Base-by-base conservation (phyloP, 1,140 invertebrate genomes). In the Mycetomoellerius zeteki region DNA sequence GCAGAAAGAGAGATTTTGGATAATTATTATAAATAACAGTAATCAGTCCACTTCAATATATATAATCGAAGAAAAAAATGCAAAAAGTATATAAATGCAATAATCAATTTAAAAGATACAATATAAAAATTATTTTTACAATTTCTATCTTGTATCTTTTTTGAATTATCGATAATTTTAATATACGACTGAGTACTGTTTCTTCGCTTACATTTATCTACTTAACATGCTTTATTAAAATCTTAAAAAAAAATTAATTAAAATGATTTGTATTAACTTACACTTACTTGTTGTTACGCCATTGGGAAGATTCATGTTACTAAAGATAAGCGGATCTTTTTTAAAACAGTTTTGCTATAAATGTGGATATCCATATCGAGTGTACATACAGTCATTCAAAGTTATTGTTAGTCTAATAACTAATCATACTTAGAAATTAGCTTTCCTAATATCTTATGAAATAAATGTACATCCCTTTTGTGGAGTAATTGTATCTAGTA, bases 241-340 rank as follows among this genome's bases (percentile, higher is more conserved):
- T 47, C 54, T 60, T 62, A 60, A n/a, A 54, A n/a, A 82, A 75
- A 47, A 73, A 50, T 62, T 60, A 47, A 62, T 73, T 5, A 52
- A 60, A 60, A 71, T 75, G 19, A 82, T 21, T 73, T 37, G 30
- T 50, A 73, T 75, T 52, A 84, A 75, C 54, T 73, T 69, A 81
- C 62, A 69, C 78, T 81, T 73, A 75, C 80, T 84, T 52, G 80
- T 62, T 16, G 37, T 56, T 12, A 33, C 37, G 54, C 37, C 54
- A 24, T 84, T 84, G 56, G 43, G 54, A 60, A 73, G 69, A 62
- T 73, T 82, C 67, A 27, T 52, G 19, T 72, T 73, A 75, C 30
- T 84, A 75, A 62, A 21, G 80, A 37, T 73, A 82, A 82, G 37
- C 80, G n/a, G 65, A 81, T 60, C 24, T 75, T 84, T 50, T 84